Evolutionary conservation across 2,888 invertebrate genomes (phyloP), one percentile per base, ranked within the genome.

Genomic region (Blera fallax): DNA sequence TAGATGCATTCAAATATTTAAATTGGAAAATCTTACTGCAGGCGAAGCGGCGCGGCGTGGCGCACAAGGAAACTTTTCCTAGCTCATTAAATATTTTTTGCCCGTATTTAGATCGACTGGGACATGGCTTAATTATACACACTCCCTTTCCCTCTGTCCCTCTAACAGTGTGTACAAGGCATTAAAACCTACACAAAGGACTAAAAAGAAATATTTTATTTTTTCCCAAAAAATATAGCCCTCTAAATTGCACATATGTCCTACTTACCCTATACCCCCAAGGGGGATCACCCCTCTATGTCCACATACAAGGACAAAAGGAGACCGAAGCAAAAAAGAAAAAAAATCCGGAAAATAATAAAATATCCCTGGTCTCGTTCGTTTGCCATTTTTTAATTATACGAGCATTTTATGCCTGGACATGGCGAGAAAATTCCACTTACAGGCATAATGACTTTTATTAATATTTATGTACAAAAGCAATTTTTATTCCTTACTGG

Each of bases 361-460:
- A 85, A 81, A 67, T 56, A 77, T 67, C 74, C 64, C 40, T 37
- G 56, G 64, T 58, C 45, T 24, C 50, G 34, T 81, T 60, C 70
- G 40, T 54, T 62, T 62, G 65, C 60, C 65, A 21, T 73, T 79
- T 78, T 83, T 85, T 85, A 85, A 81, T 81, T 85, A 85, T 85
- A 70, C 72, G 37, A 81, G 29, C 67, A 60, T 67, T 85, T 85
- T 85, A 85, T 85, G 76, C 76, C 65, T 34, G 70, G 72, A 72
- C 85, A 77, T 85, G 81, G 85, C 85, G 85, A 67, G 81, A 81
- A 81, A 81, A 81, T 81, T 85, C 81, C 85, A 81, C 85, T 85
- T 85, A 85, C 85, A 85, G 70, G 54, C 81, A 62, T 85, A 85
- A 85, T 77, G 85, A 85, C 85, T 76, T 76, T 85, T 85, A 85